Base-by-base conservation (phyloP, 2,113 vertebrate genomes). In the Anseranas semipalmata region DNA sequence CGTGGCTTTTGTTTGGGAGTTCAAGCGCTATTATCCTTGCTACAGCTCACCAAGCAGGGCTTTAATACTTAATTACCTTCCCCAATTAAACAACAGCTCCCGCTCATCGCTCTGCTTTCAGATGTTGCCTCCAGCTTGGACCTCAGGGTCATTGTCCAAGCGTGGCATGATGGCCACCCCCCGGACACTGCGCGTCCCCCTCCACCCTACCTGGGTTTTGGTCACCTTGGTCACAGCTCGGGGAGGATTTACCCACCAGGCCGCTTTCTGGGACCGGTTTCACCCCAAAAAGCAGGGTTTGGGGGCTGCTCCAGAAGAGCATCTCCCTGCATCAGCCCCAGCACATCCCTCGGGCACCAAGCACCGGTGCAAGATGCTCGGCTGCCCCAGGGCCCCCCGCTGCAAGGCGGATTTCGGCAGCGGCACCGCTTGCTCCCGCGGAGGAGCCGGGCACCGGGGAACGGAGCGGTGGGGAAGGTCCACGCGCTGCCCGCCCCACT, bases 361-460 rank as follows among this genome's bases (percentile, higher is more conserved):
- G 18, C 24, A 46, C 19, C 2, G 1, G 41, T 41, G 50, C 2
- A 6, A 58, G 68, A 24, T 27, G 32, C 18, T 16, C 0, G 0
- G 28, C 15, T 79, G 27, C 48, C n/a, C 62, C 62, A 13, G 12
- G 28, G 12, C 27, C 27, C 62, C 48, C 48, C 22, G 22, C 22
- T 12, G 12, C 22, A 11, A 7, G 22, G 48, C 4, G 48, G 48
- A 25, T 50, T 24, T 13, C 12, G 48, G 48, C 7, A 22, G 48
- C 48, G 13, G 48, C 12, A 22, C 48, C 48, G 7, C 48, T 50
- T 50, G 48, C 24, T 22, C 48, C 12, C 2, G 1, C 0, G 7
- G 52, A 33, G 11, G 50, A 68, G 11, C 32, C 2, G 5, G 28
- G 17, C 28, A 27, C 33, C 0, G 2, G n/a, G n/a, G n/a, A n/a